phyloP scores from a whole-genome alignment of 2,797 vertebrate genomes.

The Mareca strepera region DNA sequence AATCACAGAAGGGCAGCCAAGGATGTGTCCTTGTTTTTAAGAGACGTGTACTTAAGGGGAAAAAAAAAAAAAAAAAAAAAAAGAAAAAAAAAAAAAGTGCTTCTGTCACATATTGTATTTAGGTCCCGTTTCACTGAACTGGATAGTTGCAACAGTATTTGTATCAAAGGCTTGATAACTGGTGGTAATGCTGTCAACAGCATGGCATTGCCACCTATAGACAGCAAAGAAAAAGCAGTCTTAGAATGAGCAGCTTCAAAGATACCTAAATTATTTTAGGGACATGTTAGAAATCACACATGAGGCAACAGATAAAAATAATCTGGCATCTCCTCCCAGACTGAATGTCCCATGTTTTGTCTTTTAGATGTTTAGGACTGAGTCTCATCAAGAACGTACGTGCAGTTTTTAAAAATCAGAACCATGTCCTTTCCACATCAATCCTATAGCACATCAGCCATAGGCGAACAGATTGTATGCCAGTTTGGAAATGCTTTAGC shows the following conservation, averaged over 20 bases:
- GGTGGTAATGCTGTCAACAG: not conserved
- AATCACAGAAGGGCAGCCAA: slow-evolving; percentile 13
- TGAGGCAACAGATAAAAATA: not conserved
- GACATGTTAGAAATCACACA: not conserved
- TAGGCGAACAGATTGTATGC: slow-evolving; percentile 37
- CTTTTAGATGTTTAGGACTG: not conserved
- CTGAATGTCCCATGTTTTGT: not conserved
- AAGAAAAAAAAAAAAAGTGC: too few relatives aligned
- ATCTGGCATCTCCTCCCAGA: not conserved
- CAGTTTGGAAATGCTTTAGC: slow-evolving; percentile 38
- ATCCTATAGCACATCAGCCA: not conserved
- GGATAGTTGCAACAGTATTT: slow-evolving; percentile 4
- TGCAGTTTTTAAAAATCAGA: not conserved
- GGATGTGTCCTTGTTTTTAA: slow-evolving; percentile 8
- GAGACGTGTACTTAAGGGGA: not conserved
- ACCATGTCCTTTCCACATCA: not conserved
- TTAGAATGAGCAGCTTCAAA: not conserved
- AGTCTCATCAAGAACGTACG: not conserved
- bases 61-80: not conserved
- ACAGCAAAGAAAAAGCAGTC: not conserved
- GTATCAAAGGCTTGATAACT: not conserved
- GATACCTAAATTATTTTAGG: not conserved
- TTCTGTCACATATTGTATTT: slow-evolving; percentile 19
- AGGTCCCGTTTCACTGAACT: not conserved
- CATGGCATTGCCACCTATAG: slow-evolving; percentile 45